Evolutionary conservation across 1,140 invertebrate species (phyloP).

Genomic region (Bursaphelenchus mucronatus): DNA sequence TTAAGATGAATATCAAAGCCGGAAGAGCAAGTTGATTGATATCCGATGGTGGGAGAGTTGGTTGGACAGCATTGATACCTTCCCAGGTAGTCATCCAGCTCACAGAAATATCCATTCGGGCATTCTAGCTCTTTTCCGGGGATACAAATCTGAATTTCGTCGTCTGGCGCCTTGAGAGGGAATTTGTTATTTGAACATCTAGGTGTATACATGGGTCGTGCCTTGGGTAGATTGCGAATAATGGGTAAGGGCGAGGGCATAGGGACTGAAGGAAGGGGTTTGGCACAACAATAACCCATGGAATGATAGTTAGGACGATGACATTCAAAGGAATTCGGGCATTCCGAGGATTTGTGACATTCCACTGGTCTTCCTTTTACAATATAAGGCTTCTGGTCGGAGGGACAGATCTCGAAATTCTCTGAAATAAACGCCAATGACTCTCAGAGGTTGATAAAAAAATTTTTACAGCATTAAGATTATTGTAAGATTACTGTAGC

Average conservation of each 20-base stretch:
- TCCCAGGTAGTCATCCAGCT: constrained; percentile 2
- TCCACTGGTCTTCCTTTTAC: constrained; percentile 7
- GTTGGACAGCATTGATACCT: constrained; percentile 23
- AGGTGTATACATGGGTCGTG: neutral
- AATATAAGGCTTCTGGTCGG: constrained; percentile 7
- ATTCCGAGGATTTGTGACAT: neutral
- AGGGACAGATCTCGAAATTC: constrained; percentile 2
- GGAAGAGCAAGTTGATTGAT: neutral
- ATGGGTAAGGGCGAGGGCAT: neutral
- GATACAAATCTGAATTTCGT: constrained; percentile 17
- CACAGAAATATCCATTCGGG: constrained; percentile 3
- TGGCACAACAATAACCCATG: constrained; percentile 2
- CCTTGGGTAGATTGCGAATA: constrained; percentile 3
- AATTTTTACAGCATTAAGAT: neutral
- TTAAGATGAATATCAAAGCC: neutral
- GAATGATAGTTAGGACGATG: neutral
- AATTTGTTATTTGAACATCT: neutral
- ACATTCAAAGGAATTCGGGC: constrained; percentile 2
- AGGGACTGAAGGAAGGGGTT: neutral
- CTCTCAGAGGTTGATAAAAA: neutral
- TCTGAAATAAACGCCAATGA: neutral
- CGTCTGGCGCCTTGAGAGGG: constrained; percentile 8
- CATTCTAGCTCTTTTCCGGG: neutral
- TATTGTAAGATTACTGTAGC: neutral
- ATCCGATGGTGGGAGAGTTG: neutral